A percentile compares a stretch with the other conserved stretches of the same genome.
Conservation (phyloP, 2,797 vertebrate genomes). For the Ptychobarbus kaznakovi region DNA sequence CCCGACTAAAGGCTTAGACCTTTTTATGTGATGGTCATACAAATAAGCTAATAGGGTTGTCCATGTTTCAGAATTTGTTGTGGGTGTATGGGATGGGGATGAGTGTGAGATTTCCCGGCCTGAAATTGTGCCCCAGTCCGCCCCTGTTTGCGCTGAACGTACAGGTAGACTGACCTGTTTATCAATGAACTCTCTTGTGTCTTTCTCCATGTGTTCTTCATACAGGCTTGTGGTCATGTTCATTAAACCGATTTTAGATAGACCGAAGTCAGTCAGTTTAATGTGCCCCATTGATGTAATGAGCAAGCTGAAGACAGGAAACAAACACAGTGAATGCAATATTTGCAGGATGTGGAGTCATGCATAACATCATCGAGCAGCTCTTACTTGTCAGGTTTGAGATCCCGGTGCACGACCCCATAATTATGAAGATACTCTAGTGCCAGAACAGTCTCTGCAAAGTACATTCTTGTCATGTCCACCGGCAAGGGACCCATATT, state of each 20-base stretch:
- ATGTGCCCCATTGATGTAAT: conserved; percentile 98
- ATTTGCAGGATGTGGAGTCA: conserved; percentile 2
- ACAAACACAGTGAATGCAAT: conserved; percentile 5
- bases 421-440: conserved; percentile 98
- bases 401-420: conserved; percentile 95
- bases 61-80: too few species aligned
- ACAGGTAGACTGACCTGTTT: conserved; percentile 76
- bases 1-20: too few species aligned
- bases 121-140: too few species aligned
- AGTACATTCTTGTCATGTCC: conserved; percentile 97
- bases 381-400: conserved; percentile 97
- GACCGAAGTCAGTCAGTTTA: conserved; percentile 95
- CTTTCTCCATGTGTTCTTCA: conserved; percentile 95
- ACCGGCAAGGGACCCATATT: conserved; percentile 97
- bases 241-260: conserved; percentile 97
- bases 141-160: neutral
- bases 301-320: conserved; percentile 80
- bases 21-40: too few species aligned
- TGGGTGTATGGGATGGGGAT: too few species aligned
- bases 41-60: too few species aligned
- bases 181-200: conserved; percentile 94
- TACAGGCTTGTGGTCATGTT: conserved; percentile 98
- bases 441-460: conserved; percentile 95
- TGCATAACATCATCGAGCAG: neutral
- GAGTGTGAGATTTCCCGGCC: too few species aligned